Conservation (phyloP, 2,797 vertebrate species). For the Pangasius mekongensis region DNA sequence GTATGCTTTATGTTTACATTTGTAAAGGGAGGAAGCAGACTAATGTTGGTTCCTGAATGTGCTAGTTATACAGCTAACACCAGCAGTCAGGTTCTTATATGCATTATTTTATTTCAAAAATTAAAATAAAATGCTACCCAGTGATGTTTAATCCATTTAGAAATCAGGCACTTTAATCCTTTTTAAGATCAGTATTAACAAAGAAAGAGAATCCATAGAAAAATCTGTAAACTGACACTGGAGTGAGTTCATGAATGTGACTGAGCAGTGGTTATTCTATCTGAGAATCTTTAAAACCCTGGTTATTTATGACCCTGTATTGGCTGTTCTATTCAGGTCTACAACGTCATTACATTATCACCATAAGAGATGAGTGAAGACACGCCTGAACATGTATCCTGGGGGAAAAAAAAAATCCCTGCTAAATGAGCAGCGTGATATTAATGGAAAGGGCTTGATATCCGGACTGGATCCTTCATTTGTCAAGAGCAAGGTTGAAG, state of each 20-base stretch:
- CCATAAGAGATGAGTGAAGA: constrained; percentile 49
- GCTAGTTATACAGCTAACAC: neutral
- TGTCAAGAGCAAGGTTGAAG: constrained; percentile 59
- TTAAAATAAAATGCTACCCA: neutral
- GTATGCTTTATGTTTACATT: neutral
- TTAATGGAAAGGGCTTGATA: constrained; percentile 67
- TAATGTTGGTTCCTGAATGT: neutral
- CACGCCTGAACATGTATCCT: constrained; percentile 39
- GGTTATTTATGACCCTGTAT: constrained; percentile 43
- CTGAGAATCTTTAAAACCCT: constrained; percentile 27
- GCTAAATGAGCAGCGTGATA: constrained; percentile 50
- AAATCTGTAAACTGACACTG: neutral
- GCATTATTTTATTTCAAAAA: neutral
- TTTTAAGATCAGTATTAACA: neutral
- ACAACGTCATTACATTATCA: constrained; percentile 60
- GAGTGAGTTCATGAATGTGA: constrained; percentile 18
- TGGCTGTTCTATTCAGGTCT: constrained; percentile 51
- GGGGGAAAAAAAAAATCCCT: constrained; percentile 13
- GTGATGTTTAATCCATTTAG: neutral
- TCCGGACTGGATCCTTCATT: constrained; percentile 62
- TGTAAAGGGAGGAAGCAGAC: neutral
- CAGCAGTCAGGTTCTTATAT: neutral
- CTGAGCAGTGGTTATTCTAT: constrained; percentile 53
- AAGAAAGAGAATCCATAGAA: neutral
- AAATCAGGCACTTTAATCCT: neutral